phyloP scores from a whole-genome alignment of 2,113 vertebrate genomes.

The Onychostoma macrolepis region DNA sequence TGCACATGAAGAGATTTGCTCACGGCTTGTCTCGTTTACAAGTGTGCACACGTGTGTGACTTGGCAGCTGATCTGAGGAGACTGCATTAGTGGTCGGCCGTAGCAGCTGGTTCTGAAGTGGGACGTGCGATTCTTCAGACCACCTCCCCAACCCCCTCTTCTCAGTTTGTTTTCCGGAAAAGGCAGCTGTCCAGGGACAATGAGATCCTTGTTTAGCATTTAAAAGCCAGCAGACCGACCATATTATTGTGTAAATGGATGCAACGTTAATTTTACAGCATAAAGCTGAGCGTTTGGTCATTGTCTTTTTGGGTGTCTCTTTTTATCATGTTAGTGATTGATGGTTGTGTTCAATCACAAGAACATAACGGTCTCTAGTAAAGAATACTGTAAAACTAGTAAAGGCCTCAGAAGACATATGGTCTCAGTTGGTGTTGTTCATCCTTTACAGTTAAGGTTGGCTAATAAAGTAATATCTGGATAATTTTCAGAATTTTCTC shows the following conservation, averaged over 20 bases:
- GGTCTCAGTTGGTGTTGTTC: neutral
- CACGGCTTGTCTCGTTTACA: slow-evolving; percentile 22
- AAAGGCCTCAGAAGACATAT: neutral
- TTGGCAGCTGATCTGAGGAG: slow-evolving; percentile 64
- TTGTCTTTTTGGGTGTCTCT: neutral
- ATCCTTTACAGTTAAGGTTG: neutral
- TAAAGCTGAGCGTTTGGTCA: neutral
- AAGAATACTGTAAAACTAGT: neutral
- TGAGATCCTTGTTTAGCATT: slow-evolving; percentile 76
- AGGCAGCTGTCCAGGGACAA: slow-evolving; percentile 78
- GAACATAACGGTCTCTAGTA: neutral
- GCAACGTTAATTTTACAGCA: slow-evolving; percentile 25
- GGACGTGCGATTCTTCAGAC: slow-evolving; percentile 58
- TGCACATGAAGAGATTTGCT: neutral
- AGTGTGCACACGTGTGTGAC: slow-evolving; percentile 35
- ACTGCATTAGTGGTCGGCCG: slow-evolving; percentile 10
- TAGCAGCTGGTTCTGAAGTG: slow-evolving; percentile 65
- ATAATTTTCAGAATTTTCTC: neutral
- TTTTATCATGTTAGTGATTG: neutral
- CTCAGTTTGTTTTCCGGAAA: slow-evolving; percentile 63
- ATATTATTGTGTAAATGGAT: slow-evolving; percentile 37
- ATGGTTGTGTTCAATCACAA: neutral
- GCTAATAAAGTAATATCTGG: neutral
- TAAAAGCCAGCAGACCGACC: slow-evolving; percentile 67
- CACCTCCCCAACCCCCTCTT: slow-evolving; percentile 56